Conservation (phyloP, 2,797 vertebrate genomes). For the Falco columbarius region DNA sequence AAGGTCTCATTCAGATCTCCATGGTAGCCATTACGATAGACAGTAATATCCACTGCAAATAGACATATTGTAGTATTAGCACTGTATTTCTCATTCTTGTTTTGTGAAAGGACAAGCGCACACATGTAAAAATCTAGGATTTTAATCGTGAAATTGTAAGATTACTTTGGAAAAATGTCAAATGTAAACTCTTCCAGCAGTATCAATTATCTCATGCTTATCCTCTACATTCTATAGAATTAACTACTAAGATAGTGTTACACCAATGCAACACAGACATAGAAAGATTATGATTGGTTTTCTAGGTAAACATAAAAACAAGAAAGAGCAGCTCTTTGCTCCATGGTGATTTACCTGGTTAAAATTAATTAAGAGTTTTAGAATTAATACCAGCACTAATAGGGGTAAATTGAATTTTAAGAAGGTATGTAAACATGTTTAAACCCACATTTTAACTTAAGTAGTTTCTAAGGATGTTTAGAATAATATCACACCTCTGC, state of each 20-base stretch:
- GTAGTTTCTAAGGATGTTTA: background rate
- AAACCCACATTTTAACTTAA: background rate
- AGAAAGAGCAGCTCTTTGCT: background rate
- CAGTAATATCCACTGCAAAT: conserved; percentile 94
- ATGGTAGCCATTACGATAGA: conserved; percentile 97
- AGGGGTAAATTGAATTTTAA: background rate
- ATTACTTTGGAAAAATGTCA: background rate
- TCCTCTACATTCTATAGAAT: background rate
- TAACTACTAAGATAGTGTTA: background rate
- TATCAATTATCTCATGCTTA: background rate
- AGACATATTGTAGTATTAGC: background rate
- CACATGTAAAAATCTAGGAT: background rate
- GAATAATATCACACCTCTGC: background rate
- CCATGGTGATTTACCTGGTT: background rate
- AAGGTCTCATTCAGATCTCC: conserved; percentile 98
- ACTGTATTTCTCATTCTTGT: background rate
- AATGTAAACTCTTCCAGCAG: background rate
- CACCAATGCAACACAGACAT: background rate
- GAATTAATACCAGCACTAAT: background rate
- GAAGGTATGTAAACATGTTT: background rate
- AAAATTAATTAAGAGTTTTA: background rate
- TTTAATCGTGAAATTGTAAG: background rate
- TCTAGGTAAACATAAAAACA: background rate
- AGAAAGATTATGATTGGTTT: background rate
- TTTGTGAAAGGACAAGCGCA: background rate